Evolutionary conservation across 2,113 vertebrate species (phyloP).

Genomic region (Rhabdomys dilectus): DNA sequence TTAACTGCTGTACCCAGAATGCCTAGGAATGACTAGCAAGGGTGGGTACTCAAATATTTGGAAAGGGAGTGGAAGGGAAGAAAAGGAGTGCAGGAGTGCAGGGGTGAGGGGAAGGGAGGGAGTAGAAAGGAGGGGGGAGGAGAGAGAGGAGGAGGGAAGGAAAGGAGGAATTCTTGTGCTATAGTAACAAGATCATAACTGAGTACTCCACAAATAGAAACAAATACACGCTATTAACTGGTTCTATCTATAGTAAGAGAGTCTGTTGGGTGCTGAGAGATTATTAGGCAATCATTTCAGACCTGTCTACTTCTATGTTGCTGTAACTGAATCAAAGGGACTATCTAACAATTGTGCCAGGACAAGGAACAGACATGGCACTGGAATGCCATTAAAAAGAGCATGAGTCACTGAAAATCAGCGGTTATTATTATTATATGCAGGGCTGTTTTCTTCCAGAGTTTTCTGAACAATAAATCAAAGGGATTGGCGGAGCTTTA

Average conservation of each 20-base stretch:
- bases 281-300: constrained; percentile 52
- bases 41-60: background rate
- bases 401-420: background rate
- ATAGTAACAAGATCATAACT: constrained; percentile 44
- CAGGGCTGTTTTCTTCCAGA: background rate
- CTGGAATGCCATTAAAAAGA: constrained; percentile 30
- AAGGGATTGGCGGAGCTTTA: background rate
- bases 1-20: background rate
- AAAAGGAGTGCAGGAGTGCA: no score
- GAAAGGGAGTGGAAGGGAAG: background rate
- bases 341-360: background rate
- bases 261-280: constrained; percentile 2
- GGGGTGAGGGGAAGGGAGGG: rapidly evolving
- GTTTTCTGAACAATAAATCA: constrained; percentile 13
- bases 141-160: background rate
- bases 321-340: background rate
- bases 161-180: background rate
- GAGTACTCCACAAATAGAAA: constrained; percentile 71
- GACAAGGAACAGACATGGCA: background rate
- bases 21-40: background rate
- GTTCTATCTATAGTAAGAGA: constrained; percentile 61
- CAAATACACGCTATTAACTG: constrained; percentile 16
- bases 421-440: background rate
- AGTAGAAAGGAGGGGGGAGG: no score
- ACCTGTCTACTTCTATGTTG: background rate